Evolutionary conservation across 2,797 vertebrate species (phyloP), one percentile per base, ranked within the genome.

Genomic region (Coilia nasus): DNA sequence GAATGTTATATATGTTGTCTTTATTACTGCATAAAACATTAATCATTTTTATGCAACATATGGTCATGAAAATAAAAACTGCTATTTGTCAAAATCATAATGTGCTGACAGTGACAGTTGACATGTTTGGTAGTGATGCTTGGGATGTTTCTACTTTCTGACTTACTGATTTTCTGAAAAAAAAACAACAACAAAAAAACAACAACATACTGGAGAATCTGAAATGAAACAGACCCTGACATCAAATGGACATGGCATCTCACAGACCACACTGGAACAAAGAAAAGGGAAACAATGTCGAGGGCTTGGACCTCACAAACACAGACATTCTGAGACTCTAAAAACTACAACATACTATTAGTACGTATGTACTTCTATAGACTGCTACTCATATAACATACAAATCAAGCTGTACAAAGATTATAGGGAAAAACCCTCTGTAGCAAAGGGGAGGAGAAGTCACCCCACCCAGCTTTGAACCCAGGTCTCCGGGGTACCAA

Each of bases 41-140:
- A 19, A 78, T 78, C 35, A 19, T 78, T 41, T 78, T 64, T 78
- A 54, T 44, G 71, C 6, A 78, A 41, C 71, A 78, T 78, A 78
- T 78, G 71, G 17, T 78, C 35, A 44, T 78, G 5, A 19, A 78
- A 78, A 44, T 44, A 41, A 78, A 15, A 60, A 6, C 17, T 41
- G 71, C 35, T 21, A 31, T 71, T 78, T 78, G 15, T 78, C 31
- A 44, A 78, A 78, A 21, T 78, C 2, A 21, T 21, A 41, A 21
- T 17, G 31, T 78, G 31, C 31, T 5, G 35, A 41, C 35, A 41
- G 35, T 71, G 25, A 71, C 31, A 78, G 35, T 21, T 44, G 17
- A 21, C 17, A 11, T 78, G 35, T 41, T 78, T 44, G 28, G 25
- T 71, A 35, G 71, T 78, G 17, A 21, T 41, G 6, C 7, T 1